Percentiles rank a stretch among this genome's conserved stretches.
Conservation (phyloP, 2,888 invertebrate species). For the Parelbella ahira region DNA sequence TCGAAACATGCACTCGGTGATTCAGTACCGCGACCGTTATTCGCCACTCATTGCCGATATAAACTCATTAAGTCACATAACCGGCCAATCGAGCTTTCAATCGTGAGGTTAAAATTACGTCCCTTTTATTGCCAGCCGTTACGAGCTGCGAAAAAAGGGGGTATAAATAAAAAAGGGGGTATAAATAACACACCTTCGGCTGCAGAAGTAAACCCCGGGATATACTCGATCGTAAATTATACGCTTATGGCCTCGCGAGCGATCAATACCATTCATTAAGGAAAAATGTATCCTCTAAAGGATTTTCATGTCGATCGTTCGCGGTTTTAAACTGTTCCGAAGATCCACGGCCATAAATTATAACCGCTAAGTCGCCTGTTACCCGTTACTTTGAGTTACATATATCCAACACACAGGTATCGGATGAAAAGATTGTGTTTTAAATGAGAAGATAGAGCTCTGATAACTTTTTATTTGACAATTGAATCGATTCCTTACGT, state of each 20-base stretch:
- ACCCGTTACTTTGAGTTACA: slow-evolving; percentile 22
- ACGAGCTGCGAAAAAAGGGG: slow-evolving; percentile 81
- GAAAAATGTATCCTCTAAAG: slow-evolving; percentile 64
- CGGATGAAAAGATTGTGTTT: not conserved
- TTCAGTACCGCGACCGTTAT: slow-evolving; percentile 59
- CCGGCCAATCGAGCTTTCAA: slow-evolving; percentile 79
- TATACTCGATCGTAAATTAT: slow-evolving; percentile 67
- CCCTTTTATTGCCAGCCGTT: slow-evolving; percentile 75
- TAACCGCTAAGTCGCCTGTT: slow-evolving; percentile 17
- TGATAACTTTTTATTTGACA: too few relatives aligned
- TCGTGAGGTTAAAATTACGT: slow-evolving; percentile 80
- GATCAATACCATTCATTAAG: slow-evolving; percentile 78
- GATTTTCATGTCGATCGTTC: slow-evolving; percentile 49
- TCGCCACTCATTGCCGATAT: slow-evolving; percentile 60
- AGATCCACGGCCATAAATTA: slow-evolving; percentile 32
- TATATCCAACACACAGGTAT: too few relatives aligned
- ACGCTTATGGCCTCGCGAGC: slow-evolving; percentile 59
- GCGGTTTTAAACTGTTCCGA: slow-evolving; percentile 41
- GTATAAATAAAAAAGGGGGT: slow-evolving; percentile 76
- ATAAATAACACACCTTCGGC: slow-evolving; percentile 78
- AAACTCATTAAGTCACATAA: slow-evolving; percentile 79
- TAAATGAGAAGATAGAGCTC: too few relatives aligned
- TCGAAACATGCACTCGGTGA: slow-evolving; percentile 9
- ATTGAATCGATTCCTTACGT: too few relatives aligned
- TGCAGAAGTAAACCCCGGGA: slow-evolving; percentile 57